A percentile compares a stretch with the other conserved stretches of the same genome.
These are phyloP conservation scores for Scaptodrosophila lebanonensis DNA, from an alignment of 1,140 invertebrate species.

Conservation along the genomic window DNA sequence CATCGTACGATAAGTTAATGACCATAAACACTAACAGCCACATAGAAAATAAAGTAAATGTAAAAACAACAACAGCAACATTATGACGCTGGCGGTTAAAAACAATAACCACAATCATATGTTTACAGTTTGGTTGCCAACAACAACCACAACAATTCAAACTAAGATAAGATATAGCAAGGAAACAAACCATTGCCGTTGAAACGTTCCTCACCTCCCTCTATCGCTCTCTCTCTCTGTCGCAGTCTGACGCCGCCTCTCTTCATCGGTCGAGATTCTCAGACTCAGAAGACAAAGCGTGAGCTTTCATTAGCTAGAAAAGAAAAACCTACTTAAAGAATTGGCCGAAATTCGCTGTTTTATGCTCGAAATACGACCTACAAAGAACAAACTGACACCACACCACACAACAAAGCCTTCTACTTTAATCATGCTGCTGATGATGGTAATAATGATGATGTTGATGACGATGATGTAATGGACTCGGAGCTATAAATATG, in stretches of 20 bases:
- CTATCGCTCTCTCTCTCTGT: background rate
- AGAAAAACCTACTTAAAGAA: no score
- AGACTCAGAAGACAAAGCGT: no score
- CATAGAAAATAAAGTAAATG: no score
- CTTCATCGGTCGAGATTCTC: background rate
- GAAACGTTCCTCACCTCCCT: background rate
- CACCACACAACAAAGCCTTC: constrained; percentile 15
- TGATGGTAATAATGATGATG: constrained; percentile 1
- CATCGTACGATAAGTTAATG: constrained; percentile 37
- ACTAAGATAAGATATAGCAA: constrained; percentile 26
- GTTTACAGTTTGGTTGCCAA: no score
- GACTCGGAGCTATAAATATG: constrained; percentile 20
- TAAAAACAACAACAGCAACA: no score
- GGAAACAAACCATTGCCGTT: background rate
- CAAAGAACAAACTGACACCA: constrained; percentile 24
- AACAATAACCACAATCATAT: no score
- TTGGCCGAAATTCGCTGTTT: background rate
- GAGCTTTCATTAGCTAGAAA: no score
- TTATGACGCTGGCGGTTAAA: no score
- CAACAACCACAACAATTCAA: constrained; percentile 20
- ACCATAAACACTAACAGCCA: constrained; percentile 27
- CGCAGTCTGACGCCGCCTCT: background rate
- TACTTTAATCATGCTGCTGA: background rate
- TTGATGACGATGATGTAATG: constrained; percentile 49
- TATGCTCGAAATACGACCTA: constrained; percentile 18